phyloP scores from a whole-genome alignment of 2,113 vertebrate genomes.

The Accipiter cooperii region DNA sequence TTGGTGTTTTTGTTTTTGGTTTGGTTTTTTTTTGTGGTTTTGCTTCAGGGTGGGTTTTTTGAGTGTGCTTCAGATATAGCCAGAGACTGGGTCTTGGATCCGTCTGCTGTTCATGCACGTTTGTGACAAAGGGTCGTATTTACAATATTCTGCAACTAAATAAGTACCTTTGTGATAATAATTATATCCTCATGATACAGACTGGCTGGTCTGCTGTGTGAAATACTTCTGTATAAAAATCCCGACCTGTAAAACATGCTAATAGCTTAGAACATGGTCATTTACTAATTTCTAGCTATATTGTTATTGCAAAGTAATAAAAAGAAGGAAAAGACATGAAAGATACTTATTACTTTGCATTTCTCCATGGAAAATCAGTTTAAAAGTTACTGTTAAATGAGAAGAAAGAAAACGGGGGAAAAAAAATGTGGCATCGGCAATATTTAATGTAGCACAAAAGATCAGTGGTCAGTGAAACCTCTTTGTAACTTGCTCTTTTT shows the following conservation, averaged over 20 bases:
- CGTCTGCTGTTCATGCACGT: neutral
- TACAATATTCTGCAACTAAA: neutral
- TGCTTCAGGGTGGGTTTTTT: neutral
- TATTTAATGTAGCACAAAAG: neutral
- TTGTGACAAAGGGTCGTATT: too few species aligned
- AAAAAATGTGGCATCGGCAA: neutral
- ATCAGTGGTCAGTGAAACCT: neutral
- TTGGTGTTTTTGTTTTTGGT: too few species aligned
- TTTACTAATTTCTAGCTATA: neutral
- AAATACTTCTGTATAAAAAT: neutral
- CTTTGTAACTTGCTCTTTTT: conserved; percentile 21
- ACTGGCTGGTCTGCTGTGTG: neutral
- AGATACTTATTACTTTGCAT: neutral
- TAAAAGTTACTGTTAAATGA: neutral
- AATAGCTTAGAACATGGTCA: neutral
- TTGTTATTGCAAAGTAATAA: neutral
- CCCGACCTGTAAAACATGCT: neutral
- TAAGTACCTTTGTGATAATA: neutral
- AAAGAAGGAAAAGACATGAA: neutral
- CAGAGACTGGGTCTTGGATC: neutral
- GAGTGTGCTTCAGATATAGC: neutral
- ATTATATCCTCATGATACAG: neutral
- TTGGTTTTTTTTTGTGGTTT: neutral
- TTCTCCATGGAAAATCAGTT: neutral
- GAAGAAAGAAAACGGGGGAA: neutral